These are phyloP conservation scores for Uria lomvia DNA, from an alignment of 2,113 vertebrate species.

Conservation along the genomic window DNA sequence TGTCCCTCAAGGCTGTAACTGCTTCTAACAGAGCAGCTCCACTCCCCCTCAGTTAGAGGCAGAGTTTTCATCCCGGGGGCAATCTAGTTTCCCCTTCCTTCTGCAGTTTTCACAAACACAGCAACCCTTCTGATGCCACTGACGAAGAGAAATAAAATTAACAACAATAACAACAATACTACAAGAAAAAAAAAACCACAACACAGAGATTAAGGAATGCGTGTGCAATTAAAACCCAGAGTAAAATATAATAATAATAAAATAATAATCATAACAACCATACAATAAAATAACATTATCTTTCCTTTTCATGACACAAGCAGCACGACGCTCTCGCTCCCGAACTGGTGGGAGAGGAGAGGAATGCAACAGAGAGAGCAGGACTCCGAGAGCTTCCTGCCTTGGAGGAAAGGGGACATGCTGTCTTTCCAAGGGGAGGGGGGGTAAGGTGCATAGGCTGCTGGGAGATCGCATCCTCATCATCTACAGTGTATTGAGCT, in stretches of 20 bases:
- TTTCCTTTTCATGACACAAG: conserved; percentile 66
- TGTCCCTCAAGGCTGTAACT: not conserved
- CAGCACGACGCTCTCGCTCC: conserved; percentile 65
- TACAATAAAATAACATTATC: conserved; percentile 64
- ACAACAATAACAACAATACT: conserved; percentile 17
- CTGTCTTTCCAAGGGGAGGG: not conserved
- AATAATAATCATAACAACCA: conserved; percentile 52
- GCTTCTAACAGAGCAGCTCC: not conserved
- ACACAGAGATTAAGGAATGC: conserved; percentile 68
- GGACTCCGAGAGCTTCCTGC: not conserved
- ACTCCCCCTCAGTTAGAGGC: not conserved
- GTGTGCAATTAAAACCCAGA: conserved; percentile 71
- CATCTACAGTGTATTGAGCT: conserved; percentile 9
- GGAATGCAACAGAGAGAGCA: conserved; percentile 37
- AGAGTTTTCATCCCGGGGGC: not conserved
- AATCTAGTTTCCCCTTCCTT: not conserved
- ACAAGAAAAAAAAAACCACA: conserved; percentile 1
- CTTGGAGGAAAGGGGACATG: not conserved
- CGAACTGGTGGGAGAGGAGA: conserved; percentile 41
- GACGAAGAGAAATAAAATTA: conserved; percentile 45
- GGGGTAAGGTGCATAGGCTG: conserved; percentile 30
- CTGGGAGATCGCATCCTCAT: not conserved
- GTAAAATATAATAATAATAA: conserved; percentile 70
- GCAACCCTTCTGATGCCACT: conserved; percentile 28
- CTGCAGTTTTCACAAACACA: conserved; percentile 18